Base-by-base conservation (phyloP, 1,140 invertebrate species). In the Cotesia glomerata region DNA sequence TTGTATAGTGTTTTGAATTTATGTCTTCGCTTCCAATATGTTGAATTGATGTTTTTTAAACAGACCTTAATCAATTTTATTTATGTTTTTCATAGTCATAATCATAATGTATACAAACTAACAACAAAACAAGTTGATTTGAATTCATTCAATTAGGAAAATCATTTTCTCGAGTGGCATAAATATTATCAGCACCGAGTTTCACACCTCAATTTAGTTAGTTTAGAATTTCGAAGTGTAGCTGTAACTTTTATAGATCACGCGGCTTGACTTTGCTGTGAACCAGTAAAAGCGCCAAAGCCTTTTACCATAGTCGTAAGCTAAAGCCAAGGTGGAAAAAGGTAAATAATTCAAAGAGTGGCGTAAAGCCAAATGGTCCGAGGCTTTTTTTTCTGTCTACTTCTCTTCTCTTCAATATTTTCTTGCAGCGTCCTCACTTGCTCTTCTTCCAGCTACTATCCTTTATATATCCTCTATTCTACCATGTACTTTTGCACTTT, bases 311-410 rank as follows among this genome's bases (percentile, higher is more conserved):
- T 63, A 51, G n/a, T 52, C 62, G 36, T 65, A 54, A 65, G 68
- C 32, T 67, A 51, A 56, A 51, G 35, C n/a, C 65, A 72, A 72
- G 62, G 66, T 61, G 67, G 39, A 52, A 73, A 75, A 75, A 73
- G 68, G 68, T 75, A 71, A 75, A 75, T 75, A 75, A 75, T 75
- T 75, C 74, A 75, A 67, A 62, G 69, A 71, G 74, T 75, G 74
- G 74, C 71, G 71, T 70, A 70, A 75, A 75, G 71, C 74, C 74
- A 75, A 75, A 75, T 73, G 71, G 71, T 71, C 68, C 70, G 64
- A 39, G 58, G 66, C 51, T 58, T 26, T 14, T 8, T 18, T 14
- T 7, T 56, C 58, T n/a, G 3, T 11, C n/a, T 56, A 36, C 63
- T 71, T 75, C 35, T 64, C 13, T 62, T 62, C 14, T 65, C 35